These are phyloP conservation scores for Drosophila diplacantha DNA, from an alignment of 2,888 invertebrate species.

Conservation along the genomic window DNA sequence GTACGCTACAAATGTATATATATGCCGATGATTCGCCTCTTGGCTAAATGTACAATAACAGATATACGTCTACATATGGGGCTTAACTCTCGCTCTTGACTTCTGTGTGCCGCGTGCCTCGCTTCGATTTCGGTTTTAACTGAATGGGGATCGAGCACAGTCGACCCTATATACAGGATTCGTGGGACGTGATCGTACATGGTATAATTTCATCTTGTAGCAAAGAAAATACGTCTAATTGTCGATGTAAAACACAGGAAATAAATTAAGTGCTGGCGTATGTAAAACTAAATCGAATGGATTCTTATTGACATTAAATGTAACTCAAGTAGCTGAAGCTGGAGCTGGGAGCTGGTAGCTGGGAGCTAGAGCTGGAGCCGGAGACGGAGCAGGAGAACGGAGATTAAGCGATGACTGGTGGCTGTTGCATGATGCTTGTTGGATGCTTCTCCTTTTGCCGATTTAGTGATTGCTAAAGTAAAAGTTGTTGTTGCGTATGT, in stretches of 20 bases:
- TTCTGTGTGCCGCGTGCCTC: conserved; percentile 3
- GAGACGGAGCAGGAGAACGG: conserved; percentile 5
- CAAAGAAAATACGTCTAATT: conserved; percentile 62
- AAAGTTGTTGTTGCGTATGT: conserved; percentile 64
- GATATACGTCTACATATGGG: conserved; percentile 23
- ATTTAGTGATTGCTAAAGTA: conserved; percentile 66
- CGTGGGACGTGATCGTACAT: conserved; percentile 31
- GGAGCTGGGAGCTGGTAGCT: conserved; percentile 2
- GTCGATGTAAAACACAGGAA: conserved; percentile 66
- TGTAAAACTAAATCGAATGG: conserved; percentile 54
- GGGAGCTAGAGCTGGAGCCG: conserved; percentile 1
- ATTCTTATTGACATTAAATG: conserved; percentile 52
- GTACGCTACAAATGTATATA: conserved; percentile 35
- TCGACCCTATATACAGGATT: conserved; percentile 44
- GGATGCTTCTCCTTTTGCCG: neutral
- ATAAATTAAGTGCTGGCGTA: conserved; percentile 57
- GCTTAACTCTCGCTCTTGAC: conserved; percentile 7
- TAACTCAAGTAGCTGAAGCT: conserved; percentile 28
- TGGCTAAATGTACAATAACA: conserved; percentile 60
- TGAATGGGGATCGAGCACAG: conserved; percentile 27
- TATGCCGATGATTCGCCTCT: conserved; percentile 41
- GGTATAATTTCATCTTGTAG: conserved; percentile 61
- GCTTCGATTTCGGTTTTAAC: conserved; percentile 13
- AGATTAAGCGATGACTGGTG: conserved; percentile 4
- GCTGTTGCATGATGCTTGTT: neutral